Evolutionary conservation across 2,797 vertebrate genomes (phyloP), one percentile per base, ranked within the genome.

Genomic region (Crocidura indochinensis): DNA sequence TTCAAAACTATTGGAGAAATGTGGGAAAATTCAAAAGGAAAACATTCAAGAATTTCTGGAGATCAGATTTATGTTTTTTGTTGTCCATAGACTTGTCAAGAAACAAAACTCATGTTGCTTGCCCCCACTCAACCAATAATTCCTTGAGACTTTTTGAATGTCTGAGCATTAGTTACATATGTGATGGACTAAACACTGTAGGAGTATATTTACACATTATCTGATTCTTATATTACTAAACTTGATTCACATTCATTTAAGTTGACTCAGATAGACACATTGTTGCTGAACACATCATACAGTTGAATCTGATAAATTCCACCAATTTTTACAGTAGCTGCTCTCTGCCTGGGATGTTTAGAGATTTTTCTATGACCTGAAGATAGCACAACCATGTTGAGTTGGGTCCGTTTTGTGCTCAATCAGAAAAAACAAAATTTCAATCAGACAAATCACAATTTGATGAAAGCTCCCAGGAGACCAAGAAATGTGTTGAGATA

Each of bases 61-160:
- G 49, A 60, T 22, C 73, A 91, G 31, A 26, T 26, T 77, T 83
- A 65, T 53, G 56, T 56, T 62, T 51, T 74, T 84, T 38, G 17
- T 69, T 56, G 2, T n/a, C 77, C 65, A 90, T 4, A 26, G 3
- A 22, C n/a, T 46, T 72, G 87, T 19, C 67, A 91, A 93, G 15
- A 78, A 68, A 0, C 60, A 71, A 83, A 71, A 60, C 14, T 47
- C 47, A 1, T 75, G 22, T 68, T 62, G 91, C 73, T 73, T 91
- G 27, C 14, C 86, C 11, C 86, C 69, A 29, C 67, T 47, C 22
- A 38, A 46, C 62, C 94, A 85, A 15, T 11, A 68, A 94, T 49
- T 38, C 2, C 38, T 78, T n/a, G 71, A 80, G 68, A 91, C 85
- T 24, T 75, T 68, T 74, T 68, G 62, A 86, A 72, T 8, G 85